Evolutionary conservation across 2,797 vertebrate species (phyloP), one percentile per base, ranked within the genome.

Genomic region (Psittacula echo): DNA sequence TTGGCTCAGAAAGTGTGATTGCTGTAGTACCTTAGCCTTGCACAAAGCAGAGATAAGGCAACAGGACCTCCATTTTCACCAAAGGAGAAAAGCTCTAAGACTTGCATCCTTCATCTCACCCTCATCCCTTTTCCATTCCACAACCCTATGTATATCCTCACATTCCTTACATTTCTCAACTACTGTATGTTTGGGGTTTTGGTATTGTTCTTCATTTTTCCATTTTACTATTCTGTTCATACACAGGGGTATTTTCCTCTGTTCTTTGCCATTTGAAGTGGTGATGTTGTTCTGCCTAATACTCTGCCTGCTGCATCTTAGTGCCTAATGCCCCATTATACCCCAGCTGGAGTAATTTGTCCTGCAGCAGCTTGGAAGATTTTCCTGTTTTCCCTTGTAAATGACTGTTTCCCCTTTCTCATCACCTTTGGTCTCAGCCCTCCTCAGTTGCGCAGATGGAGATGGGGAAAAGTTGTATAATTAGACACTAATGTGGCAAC

Each of bases 391-490:
- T 70, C 32, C 32, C 2, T 9, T 75, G 51, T 72, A 93, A 91
- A 85, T 34, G 50, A 41, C 32, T 54, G 37, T 71, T 93, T 91
- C 85, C 26, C 8, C 17, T 79, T 78, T 67, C 64, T 54, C 27
- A 34, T 51, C 58, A 78, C 39, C 65, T 81, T 82, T 92, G 65
- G 10, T 77, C 66, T 91, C 72, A 91, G 45, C 23, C 3, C 34
- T 91, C 56, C 42, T 94, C 68, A 54, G 47, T 22, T 86, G 39
- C 66, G 58, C 83, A 76, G 70, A 64, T 68, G 86, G 50, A 53
- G 39, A 61, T 48, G 60, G 74, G 45, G 27, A 92, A 86, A 68
- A 88, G 22, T 37, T 90, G 58, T 65, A 39, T 81, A 78, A 84
- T 81, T 92, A 93, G 87, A 56, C 41, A 39, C 5, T 21, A 23